phyloP scores from a whole-genome alignment of 2,113 vertebrate genomes.

The Vicugna pacos region DNA sequence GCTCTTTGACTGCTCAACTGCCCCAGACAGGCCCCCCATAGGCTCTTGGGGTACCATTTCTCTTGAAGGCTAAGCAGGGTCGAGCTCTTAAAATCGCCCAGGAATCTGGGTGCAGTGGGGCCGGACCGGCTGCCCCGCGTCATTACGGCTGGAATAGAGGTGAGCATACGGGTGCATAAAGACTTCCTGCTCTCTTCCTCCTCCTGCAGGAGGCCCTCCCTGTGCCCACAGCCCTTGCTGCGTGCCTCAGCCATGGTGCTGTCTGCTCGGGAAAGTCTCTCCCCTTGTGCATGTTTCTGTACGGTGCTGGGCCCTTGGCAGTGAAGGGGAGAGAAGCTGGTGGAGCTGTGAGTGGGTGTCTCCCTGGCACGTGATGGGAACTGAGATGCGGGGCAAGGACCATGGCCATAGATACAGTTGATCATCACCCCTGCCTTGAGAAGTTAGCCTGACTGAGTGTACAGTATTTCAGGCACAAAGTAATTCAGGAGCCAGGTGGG shows the following conservation, averaged over 20 bases:
- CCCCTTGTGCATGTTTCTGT: accelerated
- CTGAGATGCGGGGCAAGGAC: neutral
- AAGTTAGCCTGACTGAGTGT: accelerated
- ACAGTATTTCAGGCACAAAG: neutral
- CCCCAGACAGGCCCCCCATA: accelerated
- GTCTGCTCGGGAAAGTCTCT: neutral
- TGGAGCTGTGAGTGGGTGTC: no score
- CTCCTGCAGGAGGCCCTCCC: neutral
- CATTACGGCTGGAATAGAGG: neutral
- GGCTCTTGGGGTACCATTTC: neutral
- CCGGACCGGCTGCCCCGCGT: neutral
- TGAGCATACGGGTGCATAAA: neutral
- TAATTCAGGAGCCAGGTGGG: neutral
- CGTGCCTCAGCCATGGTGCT: accelerated
- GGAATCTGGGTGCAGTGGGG: neutral
- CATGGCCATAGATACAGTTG: accelerated
- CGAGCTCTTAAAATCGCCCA: neutral
- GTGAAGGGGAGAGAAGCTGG: neutral
- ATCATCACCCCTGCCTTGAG: neutral
- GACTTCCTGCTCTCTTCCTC: no score
- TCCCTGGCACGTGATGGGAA: accelerated
- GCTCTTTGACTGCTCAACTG: neutral
- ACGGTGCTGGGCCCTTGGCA: accelerated
- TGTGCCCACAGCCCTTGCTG: neutral
- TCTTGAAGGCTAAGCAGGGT: neutral